Percentiles rank a stretch among this genome's conserved stretches.
Evolutionary conservation across 2,797 vertebrate genomes (phyloP).

Genomic region (Chloroceryle inda): DNA sequence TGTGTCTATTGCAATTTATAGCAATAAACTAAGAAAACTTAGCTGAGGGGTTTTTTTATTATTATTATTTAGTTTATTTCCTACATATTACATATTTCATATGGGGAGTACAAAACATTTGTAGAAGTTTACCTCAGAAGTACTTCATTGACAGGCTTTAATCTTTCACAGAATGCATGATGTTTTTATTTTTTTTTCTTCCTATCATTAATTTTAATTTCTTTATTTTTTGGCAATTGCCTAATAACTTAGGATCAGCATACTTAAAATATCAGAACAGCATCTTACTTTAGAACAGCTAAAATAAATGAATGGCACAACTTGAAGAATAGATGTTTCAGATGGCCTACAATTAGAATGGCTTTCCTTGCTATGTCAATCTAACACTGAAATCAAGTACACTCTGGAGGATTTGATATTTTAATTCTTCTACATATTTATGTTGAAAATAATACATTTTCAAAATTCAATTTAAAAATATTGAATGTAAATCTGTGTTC

Average conservation of each 20-base stretch:
- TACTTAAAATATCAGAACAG: background rate
- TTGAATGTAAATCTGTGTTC: background rate
- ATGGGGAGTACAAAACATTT: background rate
- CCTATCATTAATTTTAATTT: background rate
- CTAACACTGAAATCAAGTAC: background rate
- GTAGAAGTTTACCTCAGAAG: background rate
- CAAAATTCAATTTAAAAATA: background rate
- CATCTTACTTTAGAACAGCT: background rate
- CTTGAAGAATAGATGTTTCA: background rate
- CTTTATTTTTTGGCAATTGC: background rate
- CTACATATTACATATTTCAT: background rate
- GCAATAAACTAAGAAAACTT: background rate
- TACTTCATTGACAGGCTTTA: background rate
- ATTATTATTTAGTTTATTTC: background rate
- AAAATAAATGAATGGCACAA: background rate
- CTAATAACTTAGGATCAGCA: background rate
- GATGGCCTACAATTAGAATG: background rate
- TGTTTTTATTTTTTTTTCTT: background rate
- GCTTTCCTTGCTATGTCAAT: background rate
- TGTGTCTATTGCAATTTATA: background rate
- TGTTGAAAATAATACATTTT: background rate
- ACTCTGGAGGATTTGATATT: background rate
- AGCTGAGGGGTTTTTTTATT: background rate
- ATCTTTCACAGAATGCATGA: accelerated
- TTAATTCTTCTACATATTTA: background rate